Evolutionary conservation across 1,140 invertebrate species (phyloP), one percentile per base, ranked within the genome.

Genomic region (Rhynchophorus ferrugineus): DNA sequence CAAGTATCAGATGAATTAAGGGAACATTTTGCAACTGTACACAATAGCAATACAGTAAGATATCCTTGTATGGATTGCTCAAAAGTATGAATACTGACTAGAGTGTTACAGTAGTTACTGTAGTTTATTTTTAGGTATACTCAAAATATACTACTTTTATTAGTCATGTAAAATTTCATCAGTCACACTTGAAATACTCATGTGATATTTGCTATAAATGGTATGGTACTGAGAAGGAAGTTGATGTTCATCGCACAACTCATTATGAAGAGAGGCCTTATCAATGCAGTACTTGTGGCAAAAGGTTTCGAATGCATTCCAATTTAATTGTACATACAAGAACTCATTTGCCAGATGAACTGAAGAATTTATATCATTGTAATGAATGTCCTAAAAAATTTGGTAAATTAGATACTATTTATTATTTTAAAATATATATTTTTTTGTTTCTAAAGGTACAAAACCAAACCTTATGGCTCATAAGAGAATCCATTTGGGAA

Each of bases 401-500:
- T 46, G 60, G 51, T 47, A 42, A 24, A 29, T 34, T 2, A 11
- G 2, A 9, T 2, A 7, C 11, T 37, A 6, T 0, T n/a, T 3
- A 18, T 35, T 45, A 49, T 2, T 17, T 16, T 8, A 49, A 7
- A 5, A 21, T 19, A 43, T 41, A 41, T 6, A 41, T 41, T 18
- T 41, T 17, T 41, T 41, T 17, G 5, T 41, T 3, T 17, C 56
- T 54, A 29, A 20, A 54, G 51, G 59, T 1, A 78, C 76, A 7
- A 78, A 77, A 60, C 75, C 76, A 3, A 79, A 78, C 66, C 66
- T 79, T 29, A 73, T 77, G 45, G 76, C 75, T 1, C 78, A 79
- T 52, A 76, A 78, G 63, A 65, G 75, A 13, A 79, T 79, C 45
- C 77, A 79, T 62, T 71, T 74, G 6, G 67, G 67, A 11, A 58